Base-by-base conservation (phyloP, 2,888 invertebrate species). In the Dolichomitus sp. region DNA sequence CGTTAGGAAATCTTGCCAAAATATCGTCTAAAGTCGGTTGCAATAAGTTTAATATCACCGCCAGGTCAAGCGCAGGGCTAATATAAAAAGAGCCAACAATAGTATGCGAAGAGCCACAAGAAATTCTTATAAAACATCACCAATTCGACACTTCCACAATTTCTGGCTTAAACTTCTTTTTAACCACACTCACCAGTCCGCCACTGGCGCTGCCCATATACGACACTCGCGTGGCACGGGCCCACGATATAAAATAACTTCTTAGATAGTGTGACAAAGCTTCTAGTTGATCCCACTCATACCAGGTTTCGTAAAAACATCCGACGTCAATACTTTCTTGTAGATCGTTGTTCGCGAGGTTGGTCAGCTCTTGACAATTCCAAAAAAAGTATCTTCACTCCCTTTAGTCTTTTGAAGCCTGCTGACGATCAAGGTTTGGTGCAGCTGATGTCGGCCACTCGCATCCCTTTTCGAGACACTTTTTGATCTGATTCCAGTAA, bases 281-380 rank as follows among this genome's bases (percentile, higher is more conserved):
- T 14, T 12, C 30, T 27, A 30, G 12, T 6, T 30, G 45, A 9
- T 48, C 45, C 30, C 48, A 2, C 19, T 66, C 66, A n/a, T 48
- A n/a, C 48, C 66, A 66, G 6, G 66, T 48, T 27, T 66, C 66
- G 9, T 27, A 45, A 17, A 66, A 48, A n/a, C 66, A 30, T 9
- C 48, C 66, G 1, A 66, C n/a, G n/a, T 48, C 66, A 1, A 66
- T n/a, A 17, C n/a, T 1, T 1, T 45, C 30, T 27, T 27, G 66
- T 6, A 27, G 0, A 27, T 48, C 48, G 12, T 68, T 33, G 33
- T 30, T 5, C 0, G 2, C 4, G n/a, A n/a, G 54, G n/a, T 7
- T 57, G 7, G 45, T 30, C 2, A 76, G 54, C n/a, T 68, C 76
- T 23, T 57, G 76, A 2, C 45, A 23, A 45, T 57, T 76, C 76